Base-by-base conservation (phyloP, 2,888 invertebrate genomes). In the Plagodis dolabraria region DNA sequence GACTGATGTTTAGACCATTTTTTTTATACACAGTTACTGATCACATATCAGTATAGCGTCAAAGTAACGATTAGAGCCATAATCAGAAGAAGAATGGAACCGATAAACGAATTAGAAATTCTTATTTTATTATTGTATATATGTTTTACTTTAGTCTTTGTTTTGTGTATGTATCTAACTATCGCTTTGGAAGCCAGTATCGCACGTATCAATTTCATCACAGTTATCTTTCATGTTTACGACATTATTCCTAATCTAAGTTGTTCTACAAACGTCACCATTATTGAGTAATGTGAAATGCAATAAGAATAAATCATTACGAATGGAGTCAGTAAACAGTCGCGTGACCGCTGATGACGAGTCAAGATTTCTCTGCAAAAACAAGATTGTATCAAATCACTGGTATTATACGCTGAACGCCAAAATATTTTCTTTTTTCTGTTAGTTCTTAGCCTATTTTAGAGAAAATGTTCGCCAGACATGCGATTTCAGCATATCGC, bases 361-460 rank as follows among this genome's bases (percentile, higher is more conserved):
- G 86, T 75, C 67, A 67, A 86, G 86, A 88, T 87, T 87, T 89
- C 84, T 83, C 83, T 69, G 74, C 75, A 85, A 85, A 83, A 87
- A 85, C 78, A 75, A 83, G 80, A 86, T 85, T 82, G 79, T 83
- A 85, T 83, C 80, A 85, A 87, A 89, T 87, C 77, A 84, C 82
- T 72, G 80, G 77, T 75, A 80, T 85, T 85, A 85, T 81, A 79
- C 75, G 78, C 75, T 74, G 75, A 82, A 78, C 75, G 77, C 70
- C 76, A 74, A 83, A 83, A 77, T 69, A 72, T 82, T 73, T 74
- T 77, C 70, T 57, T 75, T 76, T 81, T 80, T 79, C 22, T 77
- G 75, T 79, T 75, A 75, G 71, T 77, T 79, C 69, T 77, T 74
- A 67, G 67, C 72, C 71, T 69, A 73, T 75, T 76, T 76, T 71